Evolutionary conservation across 2,113 vertebrate species (phyloP).

Genomic region (Corydoras maculifer): DNA sequence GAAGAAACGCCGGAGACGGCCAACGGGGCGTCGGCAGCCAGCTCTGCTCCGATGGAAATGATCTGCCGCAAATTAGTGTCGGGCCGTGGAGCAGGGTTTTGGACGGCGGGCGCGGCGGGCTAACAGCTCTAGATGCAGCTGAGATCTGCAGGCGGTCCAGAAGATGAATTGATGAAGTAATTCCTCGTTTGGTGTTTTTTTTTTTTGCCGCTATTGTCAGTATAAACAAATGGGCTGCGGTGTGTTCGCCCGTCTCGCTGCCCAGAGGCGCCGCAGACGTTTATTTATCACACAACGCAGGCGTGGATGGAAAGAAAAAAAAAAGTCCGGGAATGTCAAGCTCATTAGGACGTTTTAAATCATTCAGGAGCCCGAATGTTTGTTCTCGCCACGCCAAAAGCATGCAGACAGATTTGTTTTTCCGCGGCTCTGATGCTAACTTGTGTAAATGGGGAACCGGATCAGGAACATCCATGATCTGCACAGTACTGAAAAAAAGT

Average conservation of each 20-base stretch:
- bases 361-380: constrained; percentile 7
- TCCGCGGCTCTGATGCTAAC: too few relatives aligned
- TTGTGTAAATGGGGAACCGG: too few relatives aligned
- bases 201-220: background rate
- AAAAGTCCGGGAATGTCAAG: too few relatives aligned
- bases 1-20: too few relatives aligned
- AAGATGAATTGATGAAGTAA: constrained; percentile 14
- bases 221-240: constrained; percentile 8
- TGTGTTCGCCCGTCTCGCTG: constrained; percentile 10
- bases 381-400: background rate
- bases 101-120: background rate
- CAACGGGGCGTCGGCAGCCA: too few relatives aligned
- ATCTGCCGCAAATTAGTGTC: too few relatives aligned
- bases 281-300: constrained; percentile 14
- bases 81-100: too few relatives aligned
- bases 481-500: too few relatives aligned
- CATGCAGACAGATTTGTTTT: too few relatives aligned
- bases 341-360: background rate
- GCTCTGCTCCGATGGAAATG: too few relatives aligned
- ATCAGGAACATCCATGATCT: too few relatives aligned
- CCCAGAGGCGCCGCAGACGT: background rate
- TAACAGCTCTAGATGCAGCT: background rate
- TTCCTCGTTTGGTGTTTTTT: constrained; percentile 19
- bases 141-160: background rate
- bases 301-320: background rate